Evolutionary conservation across 1,140 invertebrate species (phyloP), one percentile per base, ranked within the genome.

Genomic region (Nylanderia fulva): DNA sequence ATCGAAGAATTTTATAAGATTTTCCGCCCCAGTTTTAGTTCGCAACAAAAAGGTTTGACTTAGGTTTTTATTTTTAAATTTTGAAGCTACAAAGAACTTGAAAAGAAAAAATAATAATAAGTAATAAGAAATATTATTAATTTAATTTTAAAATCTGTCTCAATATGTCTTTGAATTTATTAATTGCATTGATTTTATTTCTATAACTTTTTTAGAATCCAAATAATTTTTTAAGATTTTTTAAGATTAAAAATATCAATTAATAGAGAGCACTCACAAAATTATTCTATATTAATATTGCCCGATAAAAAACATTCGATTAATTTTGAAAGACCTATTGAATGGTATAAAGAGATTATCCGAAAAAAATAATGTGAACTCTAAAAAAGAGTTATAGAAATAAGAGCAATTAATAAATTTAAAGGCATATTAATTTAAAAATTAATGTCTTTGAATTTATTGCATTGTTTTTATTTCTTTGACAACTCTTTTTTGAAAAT

Each of bases 401-500:
- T n/a, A n/a, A n/a, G n/a, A n/a, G n/a, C n/a, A n/a, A n/a, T n/a
- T n/a, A n/a, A n/a, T n/a, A n/a, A n/a, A n/a, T n/a, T n/a, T n/a
- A n/a, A n/a, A n/a, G n/a, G n/a, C n/a, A n/a, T n/a, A n/a, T 36
- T 72, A 7, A 54, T 6, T 54, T 33, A 54, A 72, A 71, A 69
- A 24, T 13, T 39, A 27, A 42, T 11, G 42, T 27, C 5, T 69
- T 48, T n/a, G 27, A 68, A 48, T 72, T 54, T 5, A 18, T 74
- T 58, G 0, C 33, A n/a, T 13, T 54, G 13, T 21, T n/a, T 29
- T 71, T 21, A 27, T 56, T 56, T 56, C n/a, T 3, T 6, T n/a
- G 29, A 11, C 11, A n/a, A 69, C 0, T 33, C 24, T 27, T 24
- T 66, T 42, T 24, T 66, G 21, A 66, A n/a, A 21, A 39, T 39